These are phyloP conservation scores for Ceratina japonica DNA, from an alignment of 1,140 invertebrate genomes.

Conservation along the genomic window DNA sequence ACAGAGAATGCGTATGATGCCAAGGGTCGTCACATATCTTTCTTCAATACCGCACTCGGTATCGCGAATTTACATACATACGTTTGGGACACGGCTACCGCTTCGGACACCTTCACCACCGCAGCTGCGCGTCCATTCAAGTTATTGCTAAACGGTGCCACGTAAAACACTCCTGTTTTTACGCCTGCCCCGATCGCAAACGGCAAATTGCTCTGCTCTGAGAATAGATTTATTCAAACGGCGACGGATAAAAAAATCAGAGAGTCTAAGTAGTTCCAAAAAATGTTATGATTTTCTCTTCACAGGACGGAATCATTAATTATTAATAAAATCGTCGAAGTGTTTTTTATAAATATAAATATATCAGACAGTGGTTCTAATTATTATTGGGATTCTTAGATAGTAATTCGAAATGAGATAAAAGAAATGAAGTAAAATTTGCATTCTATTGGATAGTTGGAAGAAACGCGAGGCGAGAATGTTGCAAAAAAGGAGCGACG, in stretches of 20 bases:
- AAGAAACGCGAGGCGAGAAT: conserved; percentile 69
- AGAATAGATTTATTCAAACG: too few species aligned
- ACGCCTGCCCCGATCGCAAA: background rate
- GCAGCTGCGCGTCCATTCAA: conserved; percentile 39
- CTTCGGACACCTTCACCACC: conserved; percentile 43
- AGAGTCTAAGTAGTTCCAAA: too few species aligned
- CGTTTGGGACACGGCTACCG: conserved; percentile 44
- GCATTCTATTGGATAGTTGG: conserved; percentile 53
- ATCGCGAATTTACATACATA: conserved; percentile 45
- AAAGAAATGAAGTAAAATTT: conserved; percentile 16
- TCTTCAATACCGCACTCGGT: conserved; percentile 44
- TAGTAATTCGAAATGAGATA: conserved; percentile 10
- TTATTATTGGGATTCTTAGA: too few species aligned
- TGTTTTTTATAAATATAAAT: too few species aligned
- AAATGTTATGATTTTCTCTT: too few species aligned
- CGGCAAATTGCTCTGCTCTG: background rate
- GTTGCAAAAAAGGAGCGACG: conserved; percentile 51
- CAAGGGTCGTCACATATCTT: conserved; percentile 56
- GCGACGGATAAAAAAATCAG: background rate
- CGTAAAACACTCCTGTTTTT: conserved; percentile 55
- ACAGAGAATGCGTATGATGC: conserved; percentile 49
- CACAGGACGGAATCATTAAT: too few species aligned
- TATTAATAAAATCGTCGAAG: too few species aligned
- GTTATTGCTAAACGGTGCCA: conserved; percentile 43
- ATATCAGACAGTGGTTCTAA: too few species aligned